A percentile compares a stretch with the other conserved stretches of the same genome.
Conservation (phyloP, 1,140 invertebrate species). For the Linepithema humile region DNA sequence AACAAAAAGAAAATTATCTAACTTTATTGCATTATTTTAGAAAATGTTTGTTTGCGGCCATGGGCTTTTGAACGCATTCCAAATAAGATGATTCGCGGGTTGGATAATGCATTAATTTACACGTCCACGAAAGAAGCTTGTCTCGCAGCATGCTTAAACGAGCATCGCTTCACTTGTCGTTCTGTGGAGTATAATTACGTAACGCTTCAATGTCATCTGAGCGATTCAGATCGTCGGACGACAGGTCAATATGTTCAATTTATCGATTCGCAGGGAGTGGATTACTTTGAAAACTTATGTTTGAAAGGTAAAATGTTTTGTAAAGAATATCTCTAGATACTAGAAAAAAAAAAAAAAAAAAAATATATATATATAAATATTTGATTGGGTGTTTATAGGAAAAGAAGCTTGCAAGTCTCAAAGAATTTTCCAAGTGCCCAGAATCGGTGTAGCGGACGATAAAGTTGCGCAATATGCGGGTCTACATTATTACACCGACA, state of each 20-base stretch:
- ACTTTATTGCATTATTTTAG: constrained; percentile 83
- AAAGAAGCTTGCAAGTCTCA: constrained; percentile 93
- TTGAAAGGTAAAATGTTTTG: constrained; percentile 87
- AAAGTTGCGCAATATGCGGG: constrained; percentile 96
- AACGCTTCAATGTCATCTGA: constrained; percentile 94
- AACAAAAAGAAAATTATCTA: background rate
- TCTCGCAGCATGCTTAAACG: constrained; percentile 95
- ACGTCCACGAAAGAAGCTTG: constrained; percentile 97
- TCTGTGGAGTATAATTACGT: constrained; percentile 97
- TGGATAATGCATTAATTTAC: constrained; percentile 96
- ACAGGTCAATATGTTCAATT: constrained; percentile 93
- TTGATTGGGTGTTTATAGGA: constrained; percentile 76
- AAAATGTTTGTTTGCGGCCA: constrained; percentile 95
- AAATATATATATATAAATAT: background rate
- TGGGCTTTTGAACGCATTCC: constrained; percentile 97
- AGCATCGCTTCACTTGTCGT: constrained; percentile 95
- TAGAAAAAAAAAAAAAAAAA: background rate
- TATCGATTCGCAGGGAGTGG: constrained; percentile 94
- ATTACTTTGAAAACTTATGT: constrained; percentile 98
- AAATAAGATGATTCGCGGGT: constrained; percentile 94
- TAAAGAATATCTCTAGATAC: background rate
- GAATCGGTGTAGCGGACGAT: constrained; percentile 94
- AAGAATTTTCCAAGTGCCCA: constrained; percentile 90
- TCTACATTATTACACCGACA: constrained; percentile 96
- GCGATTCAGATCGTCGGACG: constrained; percentile 94